These are phyloP conservation scores for Heliconius himera DNA, from an alignment of 1,140 invertebrate genomes.

Conservation along the genomic window DNA sequence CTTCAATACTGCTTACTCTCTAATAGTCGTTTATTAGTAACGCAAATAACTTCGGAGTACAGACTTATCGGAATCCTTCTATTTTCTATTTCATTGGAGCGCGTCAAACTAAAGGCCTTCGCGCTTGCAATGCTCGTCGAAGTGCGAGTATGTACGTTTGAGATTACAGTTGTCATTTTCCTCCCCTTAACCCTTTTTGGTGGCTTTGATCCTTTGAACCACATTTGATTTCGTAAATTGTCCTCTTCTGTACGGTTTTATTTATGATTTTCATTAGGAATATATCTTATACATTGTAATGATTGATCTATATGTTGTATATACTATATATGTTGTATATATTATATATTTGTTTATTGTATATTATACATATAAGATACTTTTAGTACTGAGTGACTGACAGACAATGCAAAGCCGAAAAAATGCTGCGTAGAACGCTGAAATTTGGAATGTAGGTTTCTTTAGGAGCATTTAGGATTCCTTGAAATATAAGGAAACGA, in stretches of 20 bases:
- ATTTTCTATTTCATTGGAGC: conserved; percentile 34
- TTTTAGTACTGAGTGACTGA: too few species aligned
- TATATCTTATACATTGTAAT: not conserved
- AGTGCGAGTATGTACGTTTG: conserved; percentile 17
- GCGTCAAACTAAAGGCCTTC: conserved; percentile 26
- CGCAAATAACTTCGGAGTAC: not conserved
- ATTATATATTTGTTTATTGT: too few species aligned
- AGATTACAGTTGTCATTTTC: conserved; percentile 7
- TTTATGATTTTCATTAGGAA: not conserved
- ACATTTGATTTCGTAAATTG: not conserved
- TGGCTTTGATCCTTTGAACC: not conserved
- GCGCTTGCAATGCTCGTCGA: conserved; percentile 24
- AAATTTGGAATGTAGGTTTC: too few species aligned
- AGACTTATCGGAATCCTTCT: conserved; percentile 15
- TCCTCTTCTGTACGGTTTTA: not conserved
- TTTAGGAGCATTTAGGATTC: too few species aligned
- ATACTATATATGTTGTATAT: too few species aligned
- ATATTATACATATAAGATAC: too few species aligned
- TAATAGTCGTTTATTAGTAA: too few species aligned
- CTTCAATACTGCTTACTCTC: not conserved
- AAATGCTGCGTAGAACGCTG: too few species aligned
- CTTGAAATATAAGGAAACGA: too few species aligned
- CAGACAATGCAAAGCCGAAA: too few species aligned
- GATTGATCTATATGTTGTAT: not conserved
- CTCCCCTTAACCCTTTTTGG: not conserved